Base-by-base conservation (phyloP, 2,888 invertebrate genomes). In the Leucophora obtusa region DNA sequence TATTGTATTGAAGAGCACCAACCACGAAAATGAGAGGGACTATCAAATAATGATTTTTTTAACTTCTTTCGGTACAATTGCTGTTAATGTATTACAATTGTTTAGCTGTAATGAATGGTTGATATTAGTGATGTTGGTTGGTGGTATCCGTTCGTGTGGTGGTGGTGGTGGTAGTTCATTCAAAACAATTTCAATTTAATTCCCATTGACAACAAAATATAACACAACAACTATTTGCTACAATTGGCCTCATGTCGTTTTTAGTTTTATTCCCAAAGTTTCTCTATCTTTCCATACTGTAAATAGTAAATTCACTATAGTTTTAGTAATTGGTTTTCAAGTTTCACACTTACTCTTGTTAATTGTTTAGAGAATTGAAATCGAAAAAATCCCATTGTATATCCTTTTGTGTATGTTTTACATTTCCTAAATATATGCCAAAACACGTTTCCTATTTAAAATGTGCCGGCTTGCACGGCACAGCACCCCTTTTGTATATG, bases 161-260 rank as follows among this genome's bases (percentile, higher is more conserved):
- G 79, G 63, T 76, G 59, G 38, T 75, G 69, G 71, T 75, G 70
- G 62, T 71, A 69, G 66, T 58, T 58, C 73, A 66, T 68, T 73
- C 66, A 38, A 79, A 82, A 83, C 76, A 85, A 87, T 88, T 86
- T 85, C 87, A 88, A 88, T 87, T 87, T 87, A 87, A 88, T 87
- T 87, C 87, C 87, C 87, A 87, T 87, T 87, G 84, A 87, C 70
- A 77, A 43, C 70, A 77, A 77, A 87, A 86, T 87, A 87, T 58
- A 50, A 62, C 51, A 54, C 38, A 62, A 68, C 65, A 33, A 17
- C 17, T 54, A 60, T 86, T 85, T 80, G 60, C 78, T 47, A 68
- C 54, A 74, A 74, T 77, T 72, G 85, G 83, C 79, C 81, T 79
- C 83, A 84, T 83, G 82, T 74, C 66, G 84, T 86, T 86, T 73